Conservation (phyloP, 2,797 vertebrate species). For the Cephalopachus bancanus region DNA sequence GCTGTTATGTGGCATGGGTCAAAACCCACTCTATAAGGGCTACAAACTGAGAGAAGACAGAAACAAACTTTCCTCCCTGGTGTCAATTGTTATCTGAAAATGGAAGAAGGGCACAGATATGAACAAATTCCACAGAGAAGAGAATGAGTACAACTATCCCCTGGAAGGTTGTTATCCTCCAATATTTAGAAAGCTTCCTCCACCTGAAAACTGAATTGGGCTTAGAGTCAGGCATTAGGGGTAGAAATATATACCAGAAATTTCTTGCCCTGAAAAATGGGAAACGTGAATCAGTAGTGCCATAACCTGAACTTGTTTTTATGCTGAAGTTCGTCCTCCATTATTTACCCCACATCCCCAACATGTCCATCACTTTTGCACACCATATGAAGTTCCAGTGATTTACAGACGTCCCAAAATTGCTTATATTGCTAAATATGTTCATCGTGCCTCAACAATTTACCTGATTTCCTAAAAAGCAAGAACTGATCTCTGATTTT, state of each 20-base stretch:
- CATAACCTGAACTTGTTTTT: background rate
- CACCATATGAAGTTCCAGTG: background rate
- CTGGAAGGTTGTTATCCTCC: too few relatives aligned
- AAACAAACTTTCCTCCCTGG: background rate
- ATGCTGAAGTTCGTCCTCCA: background rate
- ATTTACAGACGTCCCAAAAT: background rate
- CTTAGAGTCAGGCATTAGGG: background rate
- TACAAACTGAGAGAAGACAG: background rate
- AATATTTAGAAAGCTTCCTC: too few relatives aligned
- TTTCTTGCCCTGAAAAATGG: background rate
- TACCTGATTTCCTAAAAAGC: background rate
- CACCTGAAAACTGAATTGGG: too few relatives aligned
- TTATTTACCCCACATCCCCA: background rate
- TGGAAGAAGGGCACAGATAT: background rate
- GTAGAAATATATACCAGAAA: background rate
- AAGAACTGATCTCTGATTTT: background rate
- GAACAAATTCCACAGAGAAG: background rate
- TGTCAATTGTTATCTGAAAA: background rate
- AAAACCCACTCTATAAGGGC: background rate
- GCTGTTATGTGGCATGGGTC: background rate
- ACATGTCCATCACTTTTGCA: background rate
- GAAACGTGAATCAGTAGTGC: background rate
- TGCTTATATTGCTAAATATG: background rate
- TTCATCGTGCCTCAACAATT: background rate
- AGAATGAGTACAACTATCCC: background rate